These are phyloP conservation scores for Petrocephalus zakoni DNA, from an alignment of 2,113 vertebrate species.

Conservation along the genomic window DNA sequence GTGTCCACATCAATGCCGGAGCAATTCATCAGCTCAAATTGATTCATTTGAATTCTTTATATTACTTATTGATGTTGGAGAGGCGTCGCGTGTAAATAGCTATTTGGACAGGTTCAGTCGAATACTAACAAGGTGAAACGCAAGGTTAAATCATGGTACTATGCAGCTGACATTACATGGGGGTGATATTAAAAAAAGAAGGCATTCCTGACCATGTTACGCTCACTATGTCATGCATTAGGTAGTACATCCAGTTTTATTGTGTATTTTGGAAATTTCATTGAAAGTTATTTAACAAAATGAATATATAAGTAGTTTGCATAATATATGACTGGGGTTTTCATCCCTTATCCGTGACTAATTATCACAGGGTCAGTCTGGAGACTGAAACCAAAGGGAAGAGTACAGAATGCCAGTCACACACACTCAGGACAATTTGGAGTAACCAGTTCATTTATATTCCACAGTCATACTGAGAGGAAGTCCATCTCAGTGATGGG, in stretches of 20 bases:
- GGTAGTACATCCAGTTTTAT: not conserved
- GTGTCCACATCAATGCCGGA: not conserved
- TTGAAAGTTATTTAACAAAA: not conserved
- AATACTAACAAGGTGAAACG: not conserved
- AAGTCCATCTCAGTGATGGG: not conserved
- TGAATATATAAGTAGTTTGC: not conserved
- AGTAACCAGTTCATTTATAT: not conserved
- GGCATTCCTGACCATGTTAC: not conserved
- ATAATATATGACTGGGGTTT: not conserved
- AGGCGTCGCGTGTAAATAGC: not conserved
- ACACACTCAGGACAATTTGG: not conserved
- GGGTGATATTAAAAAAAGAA: not conserved
- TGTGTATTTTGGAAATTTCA: not conserved
- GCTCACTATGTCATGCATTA: not conserved
- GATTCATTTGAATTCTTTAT: not conserved
- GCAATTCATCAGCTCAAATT: not conserved
- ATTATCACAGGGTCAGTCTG: not conserved
- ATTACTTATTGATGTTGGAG: not conserved
- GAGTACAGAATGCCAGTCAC: not conserved
- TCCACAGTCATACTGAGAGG: not conserved
- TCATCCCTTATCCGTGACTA: not conserved
- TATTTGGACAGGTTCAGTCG: not conserved
- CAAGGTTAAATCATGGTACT: not conserved
- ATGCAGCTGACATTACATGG: not conserved
- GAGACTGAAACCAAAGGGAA: not conserved